Base-by-base conservation (phyloP, 2,113 vertebrate species). In the Muntiacus reevesi region DNA sequence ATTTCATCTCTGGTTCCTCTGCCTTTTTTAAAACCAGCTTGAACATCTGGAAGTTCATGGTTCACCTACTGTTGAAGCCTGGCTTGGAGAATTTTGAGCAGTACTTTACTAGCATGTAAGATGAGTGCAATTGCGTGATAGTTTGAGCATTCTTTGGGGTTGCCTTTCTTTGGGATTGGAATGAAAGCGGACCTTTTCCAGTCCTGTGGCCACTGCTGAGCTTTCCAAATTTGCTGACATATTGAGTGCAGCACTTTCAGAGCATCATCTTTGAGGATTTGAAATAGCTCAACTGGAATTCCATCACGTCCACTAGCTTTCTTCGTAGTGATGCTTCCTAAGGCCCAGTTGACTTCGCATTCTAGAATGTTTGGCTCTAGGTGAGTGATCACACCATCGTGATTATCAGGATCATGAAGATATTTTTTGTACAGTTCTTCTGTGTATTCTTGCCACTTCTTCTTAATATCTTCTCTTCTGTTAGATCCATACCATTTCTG, bases 51-150 rank as follows among this genome's bases (percentile, higher is more conserved):
- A 71, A 71, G 8, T 36, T 71, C 4, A 36, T 1, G 1, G 17
- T 71, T 71, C 64, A 36, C 1, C 5, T 36, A 71, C 1, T 71
- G 9, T n/a, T 71, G 17, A 71, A 71, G 64, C 2, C 64, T 71
- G n/a, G n/a, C 17, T 71, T 71, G 64, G 19, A 71, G 10, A 71
- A 21, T 11, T 71, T 71, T 71, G 9, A 71, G 2, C 17, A 36
- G 5, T 71, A 36, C 9, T 71, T 71, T 71, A 21, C 9, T 71
- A 36, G 64, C 2, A 2, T 36, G 64, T 36, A 16, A n/a, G 1
- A n/a, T 67, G 8, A n/a, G 3, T n/a, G 8, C 4, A 67, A 67
- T 19, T 67, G 33, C 5, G 64, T 0, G 0, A 8, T 67, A 67
- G 64, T 67, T 7, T 10, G 16, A 67, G 4, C 33, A n/a, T n/a